Evolutionary conservation across 2,797 vertebrate genomes (phyloP).

Genomic region (Austrolebias charrua): DNA sequence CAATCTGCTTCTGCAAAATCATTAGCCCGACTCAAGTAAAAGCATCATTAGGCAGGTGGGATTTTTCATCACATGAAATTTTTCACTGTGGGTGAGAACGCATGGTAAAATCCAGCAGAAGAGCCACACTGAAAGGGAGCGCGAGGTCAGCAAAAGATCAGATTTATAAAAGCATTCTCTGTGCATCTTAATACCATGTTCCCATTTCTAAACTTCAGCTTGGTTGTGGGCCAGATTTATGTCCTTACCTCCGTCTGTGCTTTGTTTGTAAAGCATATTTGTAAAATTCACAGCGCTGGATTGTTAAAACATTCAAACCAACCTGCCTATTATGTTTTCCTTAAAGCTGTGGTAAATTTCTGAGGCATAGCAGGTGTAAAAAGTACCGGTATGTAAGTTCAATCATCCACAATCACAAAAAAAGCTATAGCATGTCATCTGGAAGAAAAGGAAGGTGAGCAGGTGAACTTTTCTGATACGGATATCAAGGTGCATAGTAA

Average conservation of each 20-base stretch:
- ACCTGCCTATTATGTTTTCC: too few species aligned
- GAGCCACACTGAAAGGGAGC: neutral
- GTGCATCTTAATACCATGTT: neutral
- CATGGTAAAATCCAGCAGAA: neutral
- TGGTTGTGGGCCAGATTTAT: neutral
- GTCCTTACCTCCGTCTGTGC: neutral
- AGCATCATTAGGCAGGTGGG: conserved; percentile 61
- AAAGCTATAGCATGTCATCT: too few species aligned
- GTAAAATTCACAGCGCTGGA: too few species aligned
- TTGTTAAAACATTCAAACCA: too few species aligned
- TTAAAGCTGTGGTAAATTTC: too few species aligned
- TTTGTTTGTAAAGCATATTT: neutral
- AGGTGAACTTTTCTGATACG: too few species aligned
- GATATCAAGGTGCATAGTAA: too few species aligned
- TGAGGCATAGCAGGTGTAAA: too few species aligned
- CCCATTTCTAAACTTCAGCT: neutral
- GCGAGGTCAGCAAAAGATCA: neutral
- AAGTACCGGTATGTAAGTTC: too few species aligned
- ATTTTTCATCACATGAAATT: conserved; percentile 10
- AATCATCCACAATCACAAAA: too few species aligned
- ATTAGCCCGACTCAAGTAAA: conserved; percentile 60
- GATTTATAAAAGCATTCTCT: neutral
- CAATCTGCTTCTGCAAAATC: conserved; percentile 57
- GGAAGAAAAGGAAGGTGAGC: too few species aligned
- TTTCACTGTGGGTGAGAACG: too few species aligned